These are phyloP conservation scores for Myathropa florea DNA, from an alignment of 2,888 invertebrate species.

Conservation along the genomic window DNA sequence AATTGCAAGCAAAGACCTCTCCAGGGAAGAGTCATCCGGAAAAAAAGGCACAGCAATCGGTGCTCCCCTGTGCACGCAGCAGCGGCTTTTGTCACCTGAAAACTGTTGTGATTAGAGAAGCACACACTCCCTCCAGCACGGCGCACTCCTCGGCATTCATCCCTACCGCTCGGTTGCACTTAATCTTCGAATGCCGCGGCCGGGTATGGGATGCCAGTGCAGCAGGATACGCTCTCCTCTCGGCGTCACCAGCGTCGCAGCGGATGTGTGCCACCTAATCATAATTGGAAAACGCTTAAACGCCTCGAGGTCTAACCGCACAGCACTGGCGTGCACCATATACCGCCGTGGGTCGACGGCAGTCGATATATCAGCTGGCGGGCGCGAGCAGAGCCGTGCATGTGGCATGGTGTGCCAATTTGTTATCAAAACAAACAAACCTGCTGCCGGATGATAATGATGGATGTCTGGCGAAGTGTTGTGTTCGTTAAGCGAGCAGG, in stretches of 20 bases:
- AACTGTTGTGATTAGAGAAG: conserved; percentile 59
- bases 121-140: conserved; percentile 14
- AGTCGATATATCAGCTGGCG: conserved; percentile 61
- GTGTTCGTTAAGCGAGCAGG: conserved; percentile 36
- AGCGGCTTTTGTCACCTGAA: conserved; percentile 65
- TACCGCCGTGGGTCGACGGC: conserved; percentile 27
- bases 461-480: conserved; percentile 48
- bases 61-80: conserved; percentile 19
- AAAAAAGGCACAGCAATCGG: conserved; percentile 37
- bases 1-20: conserved; percentile 22
- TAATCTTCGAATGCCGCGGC: conserved; percentile 32
- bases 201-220: background rate
- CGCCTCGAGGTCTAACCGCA: conserved; percentile 65
- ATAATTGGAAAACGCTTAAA: conserved; percentile 70
- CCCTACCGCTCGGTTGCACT: conserved; percentile 52
- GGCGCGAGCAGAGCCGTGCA: background rate
- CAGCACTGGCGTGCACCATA: conserved; percentile 18
- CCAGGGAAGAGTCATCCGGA: conserved; percentile 34
- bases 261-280: conserved; percentile 62
- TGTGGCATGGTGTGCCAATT: conserved; percentile 44
- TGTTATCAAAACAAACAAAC: conserved; percentile 67
- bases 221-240: conserved; percentile 1
- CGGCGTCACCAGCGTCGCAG: conserved; percentile 39
- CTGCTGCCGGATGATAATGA: conserved; percentile 67
- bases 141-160: conserved; percentile 36